Conservation (phyloP, 2,113 vertebrate species). For the Drymodes brunneopygia region DNA sequence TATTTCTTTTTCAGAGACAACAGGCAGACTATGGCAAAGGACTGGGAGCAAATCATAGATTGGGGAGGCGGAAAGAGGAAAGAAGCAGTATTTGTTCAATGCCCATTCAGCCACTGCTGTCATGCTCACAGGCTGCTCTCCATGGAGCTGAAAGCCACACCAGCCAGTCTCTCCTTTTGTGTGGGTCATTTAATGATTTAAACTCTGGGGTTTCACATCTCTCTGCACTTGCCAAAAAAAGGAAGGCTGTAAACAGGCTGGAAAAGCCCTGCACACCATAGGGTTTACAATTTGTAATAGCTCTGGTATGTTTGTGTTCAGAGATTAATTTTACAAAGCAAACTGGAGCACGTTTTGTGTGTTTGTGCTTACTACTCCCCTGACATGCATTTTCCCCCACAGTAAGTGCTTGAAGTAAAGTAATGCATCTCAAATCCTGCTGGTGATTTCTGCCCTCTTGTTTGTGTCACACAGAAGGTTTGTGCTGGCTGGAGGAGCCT, state of each 20-base stretch:
- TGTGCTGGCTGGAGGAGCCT: neutral
- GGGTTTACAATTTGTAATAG: constrained; percentile 16
- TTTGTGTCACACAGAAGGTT: neutral
- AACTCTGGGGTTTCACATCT: neutral
- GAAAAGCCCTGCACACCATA: neutral
- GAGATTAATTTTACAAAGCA: constrained; percentile 20
- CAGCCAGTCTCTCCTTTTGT: neutral
- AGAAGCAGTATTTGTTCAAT: neutral
- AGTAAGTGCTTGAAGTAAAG: neutral
- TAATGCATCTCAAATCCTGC: neutral
- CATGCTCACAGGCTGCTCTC: neutral
- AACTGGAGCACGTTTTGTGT: neutral
- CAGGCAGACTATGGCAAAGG: neutral
- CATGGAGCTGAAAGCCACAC: neutral
- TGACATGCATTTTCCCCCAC: neutral
- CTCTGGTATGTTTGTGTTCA: constrained; percentile 9
- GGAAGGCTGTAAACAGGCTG: neutral
- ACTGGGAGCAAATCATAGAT: neutral
- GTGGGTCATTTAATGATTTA: neutral
- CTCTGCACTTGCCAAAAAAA: neutral
- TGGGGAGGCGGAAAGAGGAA: neutral
- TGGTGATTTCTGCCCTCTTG: neutral
- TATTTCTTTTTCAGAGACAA: neutral
- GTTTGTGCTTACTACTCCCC: constrained; percentile 1
- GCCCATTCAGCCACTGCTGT: rapidly evolving